A percentile compares a stretch with the other conserved stretches of the same genome.
These are phyloP conservation scores for Cyprinella venusta DNA, from an alignment of 2,797 vertebrate genomes.

Conservation along the genomic window DNA sequence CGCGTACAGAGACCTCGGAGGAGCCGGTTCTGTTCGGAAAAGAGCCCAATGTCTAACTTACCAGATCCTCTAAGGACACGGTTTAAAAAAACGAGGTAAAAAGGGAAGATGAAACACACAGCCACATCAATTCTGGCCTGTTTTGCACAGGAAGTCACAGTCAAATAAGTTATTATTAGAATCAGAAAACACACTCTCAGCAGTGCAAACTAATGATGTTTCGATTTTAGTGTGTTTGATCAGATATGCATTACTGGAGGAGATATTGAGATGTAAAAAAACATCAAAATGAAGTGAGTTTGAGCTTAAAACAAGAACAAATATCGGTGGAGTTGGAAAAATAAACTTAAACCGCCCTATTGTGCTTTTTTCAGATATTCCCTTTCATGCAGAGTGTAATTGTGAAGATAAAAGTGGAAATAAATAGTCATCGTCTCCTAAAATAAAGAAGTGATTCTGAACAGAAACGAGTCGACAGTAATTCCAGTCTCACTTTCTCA, in stretches of 20 bases:
- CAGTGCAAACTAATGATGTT: not conserved
- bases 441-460: not conserved
- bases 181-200: not conserved
- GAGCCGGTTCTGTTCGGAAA: constrained; percentile 85
- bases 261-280: not conserved
- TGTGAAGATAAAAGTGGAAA: too few species aligned
- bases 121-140: not conserved
- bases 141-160: not conserved
- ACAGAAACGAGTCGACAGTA: not conserved
- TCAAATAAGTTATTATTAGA: constrained; percentile 1
- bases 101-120: constrained; percentile 2
- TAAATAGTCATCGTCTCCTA: too few species aligned
- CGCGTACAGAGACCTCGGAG: constrained; percentile 88
- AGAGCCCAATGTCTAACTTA: not conserved
- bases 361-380: not conserved
- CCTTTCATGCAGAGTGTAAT: not conserved
- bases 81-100: not conserved
- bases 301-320: not conserved
- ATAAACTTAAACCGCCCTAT: not conserved
- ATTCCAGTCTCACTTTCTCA: not conserved
- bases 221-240: not conserved
- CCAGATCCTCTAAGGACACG: constrained; percentile 11
- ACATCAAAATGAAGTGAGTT: not conserved
- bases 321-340: not conserved
- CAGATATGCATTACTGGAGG: not conserved